Evolutionary conservation across 1,140 invertebrate genomes (phyloP).

Genomic region (Acyrthosiphon pisum): DNA sequence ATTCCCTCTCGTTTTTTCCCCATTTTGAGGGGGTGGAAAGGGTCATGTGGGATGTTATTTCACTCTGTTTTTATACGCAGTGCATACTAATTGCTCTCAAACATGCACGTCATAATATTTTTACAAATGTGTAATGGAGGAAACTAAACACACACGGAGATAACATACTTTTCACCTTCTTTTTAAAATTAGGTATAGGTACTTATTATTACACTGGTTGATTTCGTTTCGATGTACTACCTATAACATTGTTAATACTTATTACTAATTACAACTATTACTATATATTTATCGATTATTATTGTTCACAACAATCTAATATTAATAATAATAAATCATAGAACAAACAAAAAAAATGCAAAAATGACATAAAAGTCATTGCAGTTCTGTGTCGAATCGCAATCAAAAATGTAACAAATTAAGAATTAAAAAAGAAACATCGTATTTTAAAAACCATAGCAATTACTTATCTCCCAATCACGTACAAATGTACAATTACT

Average conservation of each 20-base stretch:
- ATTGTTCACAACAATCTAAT: neutral
- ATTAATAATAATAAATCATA: neutral
- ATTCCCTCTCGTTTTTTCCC: slow-evolving; percentile 3
- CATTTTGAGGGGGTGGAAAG: neutral
- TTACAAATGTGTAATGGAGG: neutral
- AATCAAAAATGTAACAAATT: neutral
- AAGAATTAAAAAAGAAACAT: neutral
- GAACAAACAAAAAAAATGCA: neutral
- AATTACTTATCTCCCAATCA: neutral
- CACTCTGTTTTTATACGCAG: slow-evolving; percentile 25
- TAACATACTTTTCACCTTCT: neutral
- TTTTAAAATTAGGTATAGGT: neutral
- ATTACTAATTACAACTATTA: neutral
- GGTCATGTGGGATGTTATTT: slow-evolving; percentile 35
- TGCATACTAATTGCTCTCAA: slow-evolving; percentile 37
- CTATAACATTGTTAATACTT: neutral
- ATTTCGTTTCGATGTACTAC: neutral
- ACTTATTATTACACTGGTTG: neutral
- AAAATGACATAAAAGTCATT: neutral
- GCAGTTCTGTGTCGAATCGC: neutral
- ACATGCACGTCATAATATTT: slow-evolving; percentile 44
- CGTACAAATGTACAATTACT: neutral
- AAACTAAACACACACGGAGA: neutral
- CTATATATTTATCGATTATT: neutral
- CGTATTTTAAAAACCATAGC: neutral